Base-by-base conservation (phyloP, 2,113 vertebrate species). In the Athene cunicularia region DNA sequence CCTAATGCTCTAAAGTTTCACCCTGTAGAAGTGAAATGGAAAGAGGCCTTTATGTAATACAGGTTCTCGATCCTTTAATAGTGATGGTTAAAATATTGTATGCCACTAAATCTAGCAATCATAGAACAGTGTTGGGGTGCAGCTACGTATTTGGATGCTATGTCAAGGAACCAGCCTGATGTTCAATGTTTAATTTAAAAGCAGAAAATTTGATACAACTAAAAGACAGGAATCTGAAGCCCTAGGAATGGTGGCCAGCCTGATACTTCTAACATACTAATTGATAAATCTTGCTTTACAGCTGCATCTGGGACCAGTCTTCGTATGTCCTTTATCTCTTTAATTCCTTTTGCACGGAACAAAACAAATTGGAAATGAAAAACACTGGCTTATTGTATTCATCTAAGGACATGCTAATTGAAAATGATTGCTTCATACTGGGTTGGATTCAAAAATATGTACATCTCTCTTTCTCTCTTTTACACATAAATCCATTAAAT, bases 351-450 rank as follows among this genome's bases (percentile, higher is more conserved):
- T 96, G 80, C 90, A 91, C 6, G 1, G 80, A 97, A 91, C 83
- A 96, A 80, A 96, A 94, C 77, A 94, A 92, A 92, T 90, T 95
- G 67, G 53, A 95, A 97, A 97, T 95, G 83, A 91, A 94, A 97
- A 97, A 95, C 95, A 96, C 86, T 90, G 96, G 83, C 67, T 94
- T 95, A 93, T 96, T 97, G 95, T 97, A 93, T 96, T 97, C 86
- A 91, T 91, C 83, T 96, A 73, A 94, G 90, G 91, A 88, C 90
- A 95, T 71, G 79, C 73, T 97, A 95, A 97, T 94, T 97, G 91
- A 82, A 96, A 97, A 95, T 97, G 77, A 95, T 97, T 96, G 91
- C 91, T 96, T 91, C 68, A 53, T 90, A 94, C 63, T 95, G 88
- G 77, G 88, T 66, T 87, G 52, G 71, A 79, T 93, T 93, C 28